Base-by-base conservation (phyloP, 2,113 vertebrate genomes). In the Xiphorhynchus elegans region DNA sequence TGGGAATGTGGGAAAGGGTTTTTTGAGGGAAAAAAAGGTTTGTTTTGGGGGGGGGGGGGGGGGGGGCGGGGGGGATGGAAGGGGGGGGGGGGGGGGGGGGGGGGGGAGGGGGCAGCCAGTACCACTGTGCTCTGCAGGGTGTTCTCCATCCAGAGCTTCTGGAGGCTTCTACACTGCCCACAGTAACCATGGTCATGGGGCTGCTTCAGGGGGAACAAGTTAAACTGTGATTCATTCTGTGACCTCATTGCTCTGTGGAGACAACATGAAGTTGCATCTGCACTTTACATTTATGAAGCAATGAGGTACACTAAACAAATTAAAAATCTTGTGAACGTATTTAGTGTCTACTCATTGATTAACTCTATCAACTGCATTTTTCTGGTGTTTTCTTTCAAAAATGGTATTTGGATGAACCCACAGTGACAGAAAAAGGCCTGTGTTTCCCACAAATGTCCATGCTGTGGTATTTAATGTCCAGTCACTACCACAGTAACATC, bases 121-220 rank as follows among this genome's bases (percentile, higher is more conserved):
- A 11, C 37, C 3, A 0, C 83, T 42, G 7, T 17, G 44, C 66
- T 47, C 70, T 25, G 7, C 33, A 26, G 31, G 11, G 6, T 47
- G 12, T 40, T 66, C 46, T 29, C 60, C 31, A 1, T 4, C 58
- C 40, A 52, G 63, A 42, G 67, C 44, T 52, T 52, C 4, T 37
- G 55, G 24, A 44, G 72, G n/a, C 37, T 67, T 24, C 33, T 19
- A 13, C 39, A 67, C 17, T 67, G 44, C 33, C 7, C 9, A 25
- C 25, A 25, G 31, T 24, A 6, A 13, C 14, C 10, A 0, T 4
- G 1, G 23, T 8, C 28, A 2, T 3, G 39, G 11, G 15, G 29
- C 13, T 28, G 37, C 1, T 8, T 26, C 24, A 7, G 31, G 25
- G 31, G 47, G 18, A 46, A 42, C 6, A 17, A 50, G 13, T 28